Base-by-base conservation (phyloP, 2,797 vertebrate genomes). In the Novumbra hubbsi region DNA sequence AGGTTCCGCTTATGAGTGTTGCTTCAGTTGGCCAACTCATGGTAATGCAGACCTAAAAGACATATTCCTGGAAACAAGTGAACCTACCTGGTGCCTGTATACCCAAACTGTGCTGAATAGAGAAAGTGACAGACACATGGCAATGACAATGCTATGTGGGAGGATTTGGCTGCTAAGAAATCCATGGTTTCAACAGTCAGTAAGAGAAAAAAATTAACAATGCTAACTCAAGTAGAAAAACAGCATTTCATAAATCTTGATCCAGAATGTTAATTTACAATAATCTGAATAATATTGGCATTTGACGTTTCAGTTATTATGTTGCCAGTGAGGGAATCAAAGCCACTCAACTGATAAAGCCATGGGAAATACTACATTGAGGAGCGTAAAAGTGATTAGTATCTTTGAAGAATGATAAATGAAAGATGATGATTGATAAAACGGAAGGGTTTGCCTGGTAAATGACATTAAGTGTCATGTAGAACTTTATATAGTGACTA, bases 401-500 rank as follows among this genome's bases (percentile, higher is more conserved):
- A 8, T 48, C 12, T 81, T 84, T 84, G 68, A n/a, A 76, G 32
- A 72, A 73, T 79, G 70, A 73, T 76, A 76, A 77, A 75, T 67
- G 71, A 73, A 38, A 15, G 68, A 70, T 71, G 78, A 84, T 49
- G 71, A 80, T 41, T 60, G 77, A 73, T 73, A 49, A 81, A 78
- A 83, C 81, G 57, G 71, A 80, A 6, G 67, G 6, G 1, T 79
- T 82, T 72, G 7, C 71, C 57, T 77, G 78, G 83, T 78, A 77
- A 83, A 81, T 87, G 76, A 85, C 83, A 83, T 74, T 32, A 71
- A 66, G 63, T 82, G 81, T 81, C 57, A 11, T 65, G 70, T 68
- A 73, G 67, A 75, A 70, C 82, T 81, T 79, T 85, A 76, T 8
- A 48, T 73, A 82, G 86, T 86, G 83, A 86, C 73, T 81, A 84